Conservation (phyloP, 2,797 vertebrate genomes). For the Aeoliscus strigatus region DNA sequence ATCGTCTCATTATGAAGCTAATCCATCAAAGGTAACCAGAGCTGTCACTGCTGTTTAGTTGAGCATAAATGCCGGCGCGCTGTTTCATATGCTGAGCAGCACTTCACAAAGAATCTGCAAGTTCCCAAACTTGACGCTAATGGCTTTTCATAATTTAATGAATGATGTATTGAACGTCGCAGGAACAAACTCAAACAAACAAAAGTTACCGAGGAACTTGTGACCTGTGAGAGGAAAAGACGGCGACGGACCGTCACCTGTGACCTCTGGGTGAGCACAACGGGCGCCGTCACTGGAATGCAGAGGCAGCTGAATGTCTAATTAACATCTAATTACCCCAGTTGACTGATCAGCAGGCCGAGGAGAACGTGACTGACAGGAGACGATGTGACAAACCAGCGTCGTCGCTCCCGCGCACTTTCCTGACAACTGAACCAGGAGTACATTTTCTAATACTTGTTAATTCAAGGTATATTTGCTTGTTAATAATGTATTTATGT, state of each 20-base stretch:
- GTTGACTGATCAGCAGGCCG: conserved; percentile 44
- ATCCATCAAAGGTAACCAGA: conserved; percentile 88
- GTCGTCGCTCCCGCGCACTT: too few relatives aligned
- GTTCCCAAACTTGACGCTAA: conserved; percentile 88
- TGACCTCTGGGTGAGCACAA: conserved; percentile 35
- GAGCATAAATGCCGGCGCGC: conserved; percentile 71
- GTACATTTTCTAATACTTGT: too few relatives aligned
- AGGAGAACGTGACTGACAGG: conserved; percentile 30
- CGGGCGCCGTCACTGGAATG: conserved; percentile 10
- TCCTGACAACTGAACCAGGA: too few relatives aligned
- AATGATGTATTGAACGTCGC: conserved; percentile 85
- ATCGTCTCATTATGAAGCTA: conserved; percentile 84
- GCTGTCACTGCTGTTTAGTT: conserved; percentile 87
- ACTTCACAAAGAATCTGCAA: conserved; percentile 85
- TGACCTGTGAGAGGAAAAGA: conserved; percentile 19
- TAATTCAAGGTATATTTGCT: too few relatives aligned
- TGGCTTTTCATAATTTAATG: conserved; percentile 91
- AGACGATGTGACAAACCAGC: conserved; percentile 33
- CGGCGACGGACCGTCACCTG: conserved; percentile 12
- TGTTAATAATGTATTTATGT: too few relatives aligned
- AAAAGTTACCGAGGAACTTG: conserved; percentile 64
- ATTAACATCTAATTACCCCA: conserved; percentile 64
- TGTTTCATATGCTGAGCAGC: conserved; percentile 88
- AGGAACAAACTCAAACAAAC: conserved; percentile 70
- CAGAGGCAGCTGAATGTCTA: conserved; percentile 30